Percentiles rank a stretch among this genome's conserved stretches.
These are phyloP conservation scores for Salticus scenicus DNA, from an alignment of 2,888 invertebrate species.

Conservation along the genomic window DNA sequence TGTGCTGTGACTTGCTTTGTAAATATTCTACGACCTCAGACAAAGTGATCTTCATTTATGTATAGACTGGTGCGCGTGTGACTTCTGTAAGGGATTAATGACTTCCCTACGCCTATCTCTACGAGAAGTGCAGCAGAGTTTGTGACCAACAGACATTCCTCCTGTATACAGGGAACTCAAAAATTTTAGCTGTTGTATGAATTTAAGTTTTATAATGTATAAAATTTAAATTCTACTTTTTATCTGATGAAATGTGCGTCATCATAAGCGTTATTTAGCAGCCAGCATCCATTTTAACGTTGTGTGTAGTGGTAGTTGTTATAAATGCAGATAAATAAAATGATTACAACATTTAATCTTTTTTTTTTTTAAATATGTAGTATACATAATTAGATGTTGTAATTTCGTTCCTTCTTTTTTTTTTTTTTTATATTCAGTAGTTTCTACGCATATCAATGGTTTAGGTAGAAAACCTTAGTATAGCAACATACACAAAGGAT, in stretches of 20 bases:
- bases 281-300: not conserved
- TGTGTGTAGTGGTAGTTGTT: no score
- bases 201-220: not conserved
- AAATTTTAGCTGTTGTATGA: not conserved
- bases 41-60: not conserved
- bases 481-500: conserved; percentile 2
- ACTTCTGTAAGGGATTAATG: not conserved
- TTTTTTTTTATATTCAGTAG: no score
- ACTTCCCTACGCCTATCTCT: not conserved
- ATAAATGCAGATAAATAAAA: no score
- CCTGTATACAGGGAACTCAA: not conserved
- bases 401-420: no score
- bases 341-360: no score
- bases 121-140: conserved; percentile 7
- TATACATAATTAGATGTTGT: no score
- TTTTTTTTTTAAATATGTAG: no score
- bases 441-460: no score
- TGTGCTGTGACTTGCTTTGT: not conserved
- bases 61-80: conserved; percentile 9
- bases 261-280: not conserved
- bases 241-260: not conserved
- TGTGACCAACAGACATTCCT: not conserved
- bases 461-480: not conserved
- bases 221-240: not conserved
- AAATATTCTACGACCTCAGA: not conserved